phyloP scores from a whole-genome alignment of 2,888 invertebrate genomes.

The Melieria picta region DNA sequence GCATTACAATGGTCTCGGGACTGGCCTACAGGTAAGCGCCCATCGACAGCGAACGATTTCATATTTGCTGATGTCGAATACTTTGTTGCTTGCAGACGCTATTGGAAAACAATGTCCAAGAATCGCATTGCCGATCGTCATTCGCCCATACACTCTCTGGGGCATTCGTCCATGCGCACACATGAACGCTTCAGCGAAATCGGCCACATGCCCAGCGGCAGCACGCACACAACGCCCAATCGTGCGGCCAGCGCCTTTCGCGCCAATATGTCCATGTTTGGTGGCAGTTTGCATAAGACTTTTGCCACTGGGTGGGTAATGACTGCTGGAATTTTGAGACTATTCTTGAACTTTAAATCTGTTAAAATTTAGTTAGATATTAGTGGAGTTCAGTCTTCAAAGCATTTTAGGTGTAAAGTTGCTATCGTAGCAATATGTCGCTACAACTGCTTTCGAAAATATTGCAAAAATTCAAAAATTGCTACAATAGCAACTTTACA shows the following conservation, averaged over 20 bases:
- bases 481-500: too few relatives aligned
- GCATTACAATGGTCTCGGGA: conserved; percentile 78
- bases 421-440: too few relatives aligned
- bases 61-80: neutral
- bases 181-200: conserved; percentile 65
- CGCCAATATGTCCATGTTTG: conserved; percentile 71
- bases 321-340: conserved; percentile 35
- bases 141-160: conserved; percentile 64
- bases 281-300: conserved; percentile 76
- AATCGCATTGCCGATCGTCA: conserved; percentile 70
- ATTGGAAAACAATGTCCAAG: conserved; percentile 82
- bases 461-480: too few relatives aligned
- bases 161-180: conserved; percentile 66
- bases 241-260: conserved; percentile 59
- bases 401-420: too few relatives aligned
- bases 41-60: neutral
- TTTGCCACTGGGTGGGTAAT: conserved; percentile 72
- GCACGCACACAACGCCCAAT: conserved; percentile 53
- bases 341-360: conserved; percentile 7
- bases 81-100: conserved; percentile 70
- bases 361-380: neutral
- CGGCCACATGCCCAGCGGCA: conserved; percentile 55
- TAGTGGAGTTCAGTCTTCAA: neutral
- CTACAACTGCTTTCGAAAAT: neutral
- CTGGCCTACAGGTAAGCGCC: conserved; percentile 76